Conservation (phyloP, 2,113 vertebrate genomes). For the Syrmaticus mikado region DNA sequence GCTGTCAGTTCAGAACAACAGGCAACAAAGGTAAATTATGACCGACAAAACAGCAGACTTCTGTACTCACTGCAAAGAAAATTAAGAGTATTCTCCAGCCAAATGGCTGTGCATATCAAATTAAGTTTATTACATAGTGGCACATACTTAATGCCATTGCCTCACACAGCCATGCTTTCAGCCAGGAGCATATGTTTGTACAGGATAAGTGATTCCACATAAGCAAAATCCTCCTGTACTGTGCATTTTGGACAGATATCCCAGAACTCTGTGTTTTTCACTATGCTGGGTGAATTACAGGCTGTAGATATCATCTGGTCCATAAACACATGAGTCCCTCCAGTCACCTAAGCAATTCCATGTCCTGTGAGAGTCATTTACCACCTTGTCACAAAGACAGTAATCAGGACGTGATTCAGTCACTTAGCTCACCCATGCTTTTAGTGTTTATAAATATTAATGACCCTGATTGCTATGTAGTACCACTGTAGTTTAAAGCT, state of each 20-base stretch:
- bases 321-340: not conserved
- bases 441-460: constrained; percentile 22
- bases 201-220: not conserved
- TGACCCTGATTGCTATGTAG: not conserved
- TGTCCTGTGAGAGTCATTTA: not conserved
- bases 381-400: not conserved
- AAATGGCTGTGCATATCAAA: not conserved
- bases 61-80: not conserved
- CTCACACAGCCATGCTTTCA: not conserved
- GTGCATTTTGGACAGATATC: not conserved
- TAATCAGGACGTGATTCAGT: not conserved
- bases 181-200: not conserved
- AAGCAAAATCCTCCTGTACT: not conserved
- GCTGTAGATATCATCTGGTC: not conserved
- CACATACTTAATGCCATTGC: not conserved
- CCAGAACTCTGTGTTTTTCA: not conserved
- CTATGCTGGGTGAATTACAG: not conserved
- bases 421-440: not conserved
- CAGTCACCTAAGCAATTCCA: not conserved
- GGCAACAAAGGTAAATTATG: not conserved
- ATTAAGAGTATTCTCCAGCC: not conserved
- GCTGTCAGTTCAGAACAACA: not conserved
- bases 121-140: not conserved
- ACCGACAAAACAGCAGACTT: not conserved
- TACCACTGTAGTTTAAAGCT: not conserved